Conservation (phyloP, 2,888 invertebrate genomes). For the Nephrocerus scutellatus region DNA sequence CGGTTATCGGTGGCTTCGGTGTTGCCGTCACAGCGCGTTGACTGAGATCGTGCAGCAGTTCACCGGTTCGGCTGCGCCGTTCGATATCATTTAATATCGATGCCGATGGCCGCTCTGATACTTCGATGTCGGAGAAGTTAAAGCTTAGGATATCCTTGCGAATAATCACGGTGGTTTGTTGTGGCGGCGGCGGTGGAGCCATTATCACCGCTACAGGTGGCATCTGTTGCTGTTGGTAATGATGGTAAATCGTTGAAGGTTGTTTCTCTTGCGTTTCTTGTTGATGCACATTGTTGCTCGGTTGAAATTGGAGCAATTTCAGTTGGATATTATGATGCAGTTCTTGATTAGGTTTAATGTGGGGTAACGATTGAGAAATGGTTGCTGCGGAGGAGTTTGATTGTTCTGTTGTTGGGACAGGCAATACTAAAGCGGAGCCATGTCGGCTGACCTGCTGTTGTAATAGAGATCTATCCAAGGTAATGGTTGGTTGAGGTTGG, state of each 20-base stretch:
- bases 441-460: too few species aligned
- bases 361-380: too few species aligned
- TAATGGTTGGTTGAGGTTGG: too few species aligned
- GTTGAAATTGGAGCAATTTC: conserved; percentile 3
- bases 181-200: conserved; percentile 24
- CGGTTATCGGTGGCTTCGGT: conserved; percentile 57
- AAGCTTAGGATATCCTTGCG: conserved; percentile 47
- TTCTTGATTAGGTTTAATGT: conserved; percentile 12
- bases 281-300: background rate
- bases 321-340: conserved; percentile 21
- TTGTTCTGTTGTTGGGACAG: conserved; percentile 18
- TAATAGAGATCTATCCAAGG: too few species aligned
- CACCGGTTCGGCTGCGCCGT: conserved; percentile 41
- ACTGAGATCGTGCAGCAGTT: conserved; percentile 42
- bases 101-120: conserved; percentile 39
- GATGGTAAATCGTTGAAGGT: conserved; percentile 5
- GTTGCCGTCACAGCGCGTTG: conserved; percentile 47
- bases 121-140: conserved; percentile 46
- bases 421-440: too few species aligned
- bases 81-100: conserved; percentile 38
- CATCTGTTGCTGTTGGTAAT: conserved; percentile 15
- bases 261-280: background rate
- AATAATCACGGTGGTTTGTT: conserved; percentile 43
- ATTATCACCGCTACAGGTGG: conserved; percentile 17
- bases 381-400: conserved; percentile 18